phyloP scores from a whole-genome alignment of 2,113 vertebrate species.

The Eublepharis macularius region DNA sequence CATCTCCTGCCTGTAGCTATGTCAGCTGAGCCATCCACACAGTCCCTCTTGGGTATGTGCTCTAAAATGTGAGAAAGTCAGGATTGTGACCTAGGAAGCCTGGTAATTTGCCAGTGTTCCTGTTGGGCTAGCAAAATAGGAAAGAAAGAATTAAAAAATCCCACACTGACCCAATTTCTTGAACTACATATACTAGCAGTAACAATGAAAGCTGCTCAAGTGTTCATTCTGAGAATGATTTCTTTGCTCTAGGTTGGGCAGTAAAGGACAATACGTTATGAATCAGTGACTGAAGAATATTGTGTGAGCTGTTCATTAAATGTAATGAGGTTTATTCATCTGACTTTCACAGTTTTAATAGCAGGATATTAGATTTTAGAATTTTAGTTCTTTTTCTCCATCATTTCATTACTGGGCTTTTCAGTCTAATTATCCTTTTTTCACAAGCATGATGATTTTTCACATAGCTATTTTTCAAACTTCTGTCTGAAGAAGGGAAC shows the following conservation, averaged over 20 bases:
- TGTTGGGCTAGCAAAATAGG: constrained; percentile 67
- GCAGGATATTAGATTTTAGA: constrained; percentile 3
- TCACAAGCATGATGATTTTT: constrained; percentile 10
- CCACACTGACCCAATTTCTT: constrained; percentile 71
- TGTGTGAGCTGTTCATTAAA: constrained; percentile 22
- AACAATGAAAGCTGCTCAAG: constrained; percentile 40
- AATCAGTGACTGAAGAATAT: constrained; percentile 25
- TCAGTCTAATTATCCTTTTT: constrained; percentile 44
- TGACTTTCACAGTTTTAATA: constrained; percentile 13
- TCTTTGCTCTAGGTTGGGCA: constrained; percentile 45
- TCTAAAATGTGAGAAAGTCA: constrained; percentile 58
- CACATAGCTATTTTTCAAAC: too few relatives aligned
- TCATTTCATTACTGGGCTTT: constrained; percentile 26
- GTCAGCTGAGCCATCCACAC: constrained; percentile 59
- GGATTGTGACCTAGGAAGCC: constrained; percentile 65
- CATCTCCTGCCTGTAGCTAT: constrained; percentile 60
- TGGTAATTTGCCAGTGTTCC: constrained; percentile 66
- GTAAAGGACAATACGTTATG: constrained; percentile 51
- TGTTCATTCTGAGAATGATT: constrained; percentile 53
- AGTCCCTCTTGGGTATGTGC: constrained; percentile 51
- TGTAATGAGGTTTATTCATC: background rate
- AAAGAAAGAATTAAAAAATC: constrained; percentile 56
- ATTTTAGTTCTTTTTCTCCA: constrained; percentile 22
- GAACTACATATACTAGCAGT: constrained; percentile 55
- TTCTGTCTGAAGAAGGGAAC: too few relatives aligned